A percentile compares a stretch with the other conserved stretches of the same genome.
These are phyloP conservation scores for Amphipoea oculea DNA, from an alignment of 2,888 invertebrate genomes.

Conservation along the genomic window DNA sequence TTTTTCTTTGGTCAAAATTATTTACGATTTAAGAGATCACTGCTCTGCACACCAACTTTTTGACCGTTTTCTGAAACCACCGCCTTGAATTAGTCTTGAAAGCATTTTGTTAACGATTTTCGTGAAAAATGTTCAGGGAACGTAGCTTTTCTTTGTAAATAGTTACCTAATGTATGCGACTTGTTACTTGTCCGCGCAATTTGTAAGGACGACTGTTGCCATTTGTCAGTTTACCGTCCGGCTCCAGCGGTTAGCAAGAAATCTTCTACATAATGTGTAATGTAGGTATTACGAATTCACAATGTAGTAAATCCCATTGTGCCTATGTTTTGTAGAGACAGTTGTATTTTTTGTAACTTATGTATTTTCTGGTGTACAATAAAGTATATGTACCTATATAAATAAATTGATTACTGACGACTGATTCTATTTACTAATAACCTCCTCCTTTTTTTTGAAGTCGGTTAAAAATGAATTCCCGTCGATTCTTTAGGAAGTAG, in stretches of 20 bases:
- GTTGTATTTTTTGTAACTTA: background rate
- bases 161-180: constrained; percentile 3
- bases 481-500: background rate
- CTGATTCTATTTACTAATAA: background rate
- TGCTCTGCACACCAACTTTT: no score
- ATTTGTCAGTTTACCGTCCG: constrained; percentile 19
- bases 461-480: background rate
- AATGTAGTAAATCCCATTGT: background rate
- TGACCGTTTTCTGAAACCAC: no score
- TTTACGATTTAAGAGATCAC: no score
- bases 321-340: background rate
- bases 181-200: constrained; percentile 8
- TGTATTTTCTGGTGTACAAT: background rate
- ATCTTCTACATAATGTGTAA: background rate
- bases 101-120: constrained; percentile 24
- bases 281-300: background rate
- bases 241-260: background rate
- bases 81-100: constrained; percentile 27
- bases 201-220: constrained; percentile 9
- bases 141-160: constrained; percentile 20
- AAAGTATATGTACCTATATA: no score
- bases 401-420: background rate
- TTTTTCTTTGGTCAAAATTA: no score
- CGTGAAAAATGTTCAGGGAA: background rate
- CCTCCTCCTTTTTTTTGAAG: no score